Evolutionary conservation across 2,113 vertebrate species (phyloP), one percentile per base, ranked within the genome.

Genomic region (Apistogramma diplotaenia): DNA sequence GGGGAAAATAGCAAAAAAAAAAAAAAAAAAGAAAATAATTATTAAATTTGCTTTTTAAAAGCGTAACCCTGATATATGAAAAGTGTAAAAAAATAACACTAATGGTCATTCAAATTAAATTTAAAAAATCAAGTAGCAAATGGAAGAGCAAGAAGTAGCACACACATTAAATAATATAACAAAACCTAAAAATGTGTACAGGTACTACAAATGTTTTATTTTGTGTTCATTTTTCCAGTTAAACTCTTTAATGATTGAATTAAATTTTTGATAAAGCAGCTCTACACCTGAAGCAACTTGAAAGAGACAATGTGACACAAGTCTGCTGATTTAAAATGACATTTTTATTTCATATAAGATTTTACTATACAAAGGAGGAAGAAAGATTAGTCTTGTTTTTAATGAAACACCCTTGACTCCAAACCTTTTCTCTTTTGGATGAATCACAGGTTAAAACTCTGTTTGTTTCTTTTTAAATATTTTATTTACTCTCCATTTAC

Each of bases 1-100:
- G 83, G n/a, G n/a, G n/a, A n/a, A n/a, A n/a, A n/a, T n/a, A n/a
- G n/a, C n/a, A n/a, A n/a, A 11, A 65, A 43, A 27, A 18, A 18
- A 65, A 65, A 65, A 16, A 23, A 43, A 21, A 12, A 10, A 40
- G 8, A 8, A 40, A 31, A 5, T 31, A 31, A 31, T 31, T 31
- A 4, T 31, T 35, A 35, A 8, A 9, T 3, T 9, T 1, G 8
- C 8, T 35, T 35, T 35, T 35, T 35, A 9, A 40, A 62, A 62
- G n/a, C 23, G 43, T 65, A 13, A 25, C 35, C 8, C 21, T 18
- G 21, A 65, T 43, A 0, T 25, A 3, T 25, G 0, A 2, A 4
- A 65, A 65, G 23, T 62, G 35, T 16, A 15, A n/a, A 1, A n/a
- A 11, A 19, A 59, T 58, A 18, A 9, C 18, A 19, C n/a, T 62